Percentiles rank a stretch among this genome's conserved stretches.
Conservation (phyloP, 1,140 invertebrate genomes). For the Hylaeus volcanicus region DNA sequence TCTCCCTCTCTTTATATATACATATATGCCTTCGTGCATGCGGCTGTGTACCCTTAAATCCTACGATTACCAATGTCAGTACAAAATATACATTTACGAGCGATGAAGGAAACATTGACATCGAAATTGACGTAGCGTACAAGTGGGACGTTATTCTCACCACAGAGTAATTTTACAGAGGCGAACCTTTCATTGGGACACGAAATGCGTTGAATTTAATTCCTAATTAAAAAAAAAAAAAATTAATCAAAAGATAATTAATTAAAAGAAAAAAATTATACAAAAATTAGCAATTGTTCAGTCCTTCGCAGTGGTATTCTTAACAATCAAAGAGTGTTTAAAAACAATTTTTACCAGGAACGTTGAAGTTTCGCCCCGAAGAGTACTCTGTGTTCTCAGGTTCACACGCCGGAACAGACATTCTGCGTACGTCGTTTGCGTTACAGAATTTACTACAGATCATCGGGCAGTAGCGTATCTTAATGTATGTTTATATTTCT, state of each 20-base stretch:
- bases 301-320: no score
- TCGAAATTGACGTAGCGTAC: conserved; percentile 69
- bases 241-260: no score
- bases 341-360: no score
- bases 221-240: no score
- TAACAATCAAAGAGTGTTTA: no score
- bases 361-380: no score
- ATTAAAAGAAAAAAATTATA: no score
- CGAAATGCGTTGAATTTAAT: no score
- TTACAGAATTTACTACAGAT: conserved; percentile 39
- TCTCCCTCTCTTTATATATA: background rate
- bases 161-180: background rate
- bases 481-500: conserved; percentile 23
- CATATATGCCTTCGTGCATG: conserved; percentile 10
- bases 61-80: conserved; percentile 65
- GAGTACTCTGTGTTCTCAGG: no score
- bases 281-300: no score
- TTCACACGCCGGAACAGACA: conserved; percentile 31
- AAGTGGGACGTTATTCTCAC: conserved; percentile 65
- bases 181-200: no score
- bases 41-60: conserved; percentile 40
- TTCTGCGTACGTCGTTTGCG: conserved; percentile 15
- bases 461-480: conserved; percentile 56
- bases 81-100: conserved; percentile 68
- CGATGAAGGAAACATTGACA: conserved; percentile 69